Base-by-base conservation (phyloP, 1,140 invertebrate species). In the Leguminivora glycinivorella region DNA sequence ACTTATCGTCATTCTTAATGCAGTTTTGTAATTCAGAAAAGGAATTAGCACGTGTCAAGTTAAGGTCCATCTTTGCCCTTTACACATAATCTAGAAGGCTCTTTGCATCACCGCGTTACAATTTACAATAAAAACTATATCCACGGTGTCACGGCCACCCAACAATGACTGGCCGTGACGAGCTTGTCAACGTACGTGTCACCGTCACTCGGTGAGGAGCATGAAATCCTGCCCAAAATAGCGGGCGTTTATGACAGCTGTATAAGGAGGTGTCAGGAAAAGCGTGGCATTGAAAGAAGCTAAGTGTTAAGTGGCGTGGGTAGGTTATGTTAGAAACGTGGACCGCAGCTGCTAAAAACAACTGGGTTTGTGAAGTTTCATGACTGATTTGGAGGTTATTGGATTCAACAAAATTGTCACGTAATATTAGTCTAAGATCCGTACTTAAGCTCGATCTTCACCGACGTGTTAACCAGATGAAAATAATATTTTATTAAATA, bases 121-220 rank as follows among this genome's bases (percentile, higher is more conserved):
- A 24, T 67, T 67, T 67, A 24, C 24, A 40, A 67, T 34, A 67
- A 67, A 63, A 63, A 63, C 66, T 19, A 67, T 67, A 40, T 43
- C 31, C 14, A 67, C 56, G 24, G 58, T 68, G 52, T 72, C 66
- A 71, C 14, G 70, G 70, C 24, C 47, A 38, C n/a, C n/a, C n/a
- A 52, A 29, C 34, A 43, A 66, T 70, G 72, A 69, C 66, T 68
- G 40, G 29, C 58, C 34, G 31, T 73, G 72, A 70, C 56, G 68
- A 63, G 70, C 25, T 63, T 67, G 56, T 26, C 34, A 34, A 66
- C 72, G 40, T 52, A 38, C 47, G 56, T 52, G 68, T 52, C 56
- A 67, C n/a, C n/a, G n/a, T 58, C 10, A 19, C 24, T n/a, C n/a
- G n/a, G 9, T 56, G 9, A 58, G 56, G 24, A 58, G 10, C 58